A percentile compares a stretch with the other conserved stretches of the same genome.
These are phyloP conservation scores for Agonopterix arenella DNA, from an alignment of 2,888 invertebrate genomes.

Conservation along the genomic window DNA sequence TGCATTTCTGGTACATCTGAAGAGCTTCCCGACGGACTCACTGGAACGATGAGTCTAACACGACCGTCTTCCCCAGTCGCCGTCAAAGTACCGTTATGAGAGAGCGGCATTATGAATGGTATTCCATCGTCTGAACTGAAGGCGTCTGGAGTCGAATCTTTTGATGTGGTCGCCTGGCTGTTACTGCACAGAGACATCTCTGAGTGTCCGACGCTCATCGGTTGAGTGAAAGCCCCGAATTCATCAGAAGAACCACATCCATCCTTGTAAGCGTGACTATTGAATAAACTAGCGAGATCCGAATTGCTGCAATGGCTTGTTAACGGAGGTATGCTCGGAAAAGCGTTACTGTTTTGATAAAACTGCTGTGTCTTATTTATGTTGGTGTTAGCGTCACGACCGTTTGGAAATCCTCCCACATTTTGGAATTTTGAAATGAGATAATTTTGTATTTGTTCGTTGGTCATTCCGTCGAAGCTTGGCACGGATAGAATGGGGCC, in stretches of 20 bases:
- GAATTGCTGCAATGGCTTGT: constrained; percentile 50
- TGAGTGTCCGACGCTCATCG: constrained; percentile 56
- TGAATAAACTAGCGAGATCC: constrained; percentile 44
- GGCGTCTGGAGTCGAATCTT: constrained; percentile 58
- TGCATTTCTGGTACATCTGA: constrained; percentile 43
- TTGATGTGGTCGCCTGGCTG: constrained; percentile 65
- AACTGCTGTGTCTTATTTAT: constrained; percentile 45
- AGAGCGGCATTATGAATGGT: constrained; percentile 82
- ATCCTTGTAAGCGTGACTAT: constrained; percentile 37
- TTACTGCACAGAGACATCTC: constrained; percentile 50
- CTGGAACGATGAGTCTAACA: constrained; percentile 79
- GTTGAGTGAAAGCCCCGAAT: constrained; percentile 35
- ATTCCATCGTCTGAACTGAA: constrained; percentile 55
- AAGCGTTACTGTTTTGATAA: constrained; percentile 60
- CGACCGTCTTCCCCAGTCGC: constrained; percentile 79
- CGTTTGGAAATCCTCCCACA: constrained; percentile 41
- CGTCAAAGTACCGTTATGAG: constrained; percentile 79
- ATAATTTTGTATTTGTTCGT: constrained; percentile 61
- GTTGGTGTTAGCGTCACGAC: constrained; percentile 20
- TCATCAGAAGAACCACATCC: constrained; percentile 34
- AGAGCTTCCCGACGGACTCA: constrained; percentile 66
- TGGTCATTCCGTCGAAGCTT: constrained; percentile 48
- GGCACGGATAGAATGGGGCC: constrained; percentile 33
- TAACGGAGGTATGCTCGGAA: constrained; percentile 59
- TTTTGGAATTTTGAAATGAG: constrained; percentile 58